Evolutionary conservation across 2,113 vertebrate genomes (phyloP).

Genomic region (Verasper variegatus): DNA sequence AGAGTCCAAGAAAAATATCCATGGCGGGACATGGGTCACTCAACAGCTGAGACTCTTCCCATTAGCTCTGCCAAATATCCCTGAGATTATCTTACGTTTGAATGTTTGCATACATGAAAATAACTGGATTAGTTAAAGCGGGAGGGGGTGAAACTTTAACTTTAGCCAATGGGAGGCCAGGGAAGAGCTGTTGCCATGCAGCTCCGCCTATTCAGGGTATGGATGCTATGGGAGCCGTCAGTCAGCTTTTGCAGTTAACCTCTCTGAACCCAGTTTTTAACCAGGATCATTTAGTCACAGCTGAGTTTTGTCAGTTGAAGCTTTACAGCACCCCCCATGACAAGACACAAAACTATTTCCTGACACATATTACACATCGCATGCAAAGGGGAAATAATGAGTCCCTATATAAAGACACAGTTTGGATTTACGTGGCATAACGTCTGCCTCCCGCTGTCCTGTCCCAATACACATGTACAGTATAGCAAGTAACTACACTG

Average conservation of each 20-base stretch:
- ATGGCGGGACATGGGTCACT: constrained; percentile 1
- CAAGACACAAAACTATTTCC: not conserved
- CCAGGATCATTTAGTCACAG: not conserved
- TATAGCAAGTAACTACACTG: no score
- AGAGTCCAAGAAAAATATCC: constrained; percentile 8
- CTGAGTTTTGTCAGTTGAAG: not conserved
- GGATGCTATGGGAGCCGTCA: not conserved
- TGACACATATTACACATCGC: constrained; percentile 2
- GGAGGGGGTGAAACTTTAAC: not conserved
- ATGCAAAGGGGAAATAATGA: constrained; percentile 11
- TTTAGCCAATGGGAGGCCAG: constrained; percentile 32
- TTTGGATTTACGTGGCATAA: constrained; percentile 16
- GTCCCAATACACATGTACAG: not conserved
- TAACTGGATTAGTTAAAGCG: constrained; percentile 28
- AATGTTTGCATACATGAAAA: constrained; percentile 28
- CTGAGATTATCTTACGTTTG: constrained; percentile 13
- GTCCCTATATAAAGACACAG: not conserved
- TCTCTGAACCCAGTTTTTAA: not conserved
- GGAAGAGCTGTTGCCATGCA: constrained; percentile 55
- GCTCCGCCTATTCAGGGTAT: constrained; percentile 27
- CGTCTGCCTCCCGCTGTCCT: not conserved
- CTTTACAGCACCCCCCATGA: not conserved
- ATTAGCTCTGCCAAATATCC: constrained; percentile 17
- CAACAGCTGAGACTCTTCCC: constrained; percentile 43
- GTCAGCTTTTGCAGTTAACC: not conserved